phyloP scores from a whole-genome alignment of 2,888 invertebrate genomes.

The Leptinotarsa haldemani region DNA sequence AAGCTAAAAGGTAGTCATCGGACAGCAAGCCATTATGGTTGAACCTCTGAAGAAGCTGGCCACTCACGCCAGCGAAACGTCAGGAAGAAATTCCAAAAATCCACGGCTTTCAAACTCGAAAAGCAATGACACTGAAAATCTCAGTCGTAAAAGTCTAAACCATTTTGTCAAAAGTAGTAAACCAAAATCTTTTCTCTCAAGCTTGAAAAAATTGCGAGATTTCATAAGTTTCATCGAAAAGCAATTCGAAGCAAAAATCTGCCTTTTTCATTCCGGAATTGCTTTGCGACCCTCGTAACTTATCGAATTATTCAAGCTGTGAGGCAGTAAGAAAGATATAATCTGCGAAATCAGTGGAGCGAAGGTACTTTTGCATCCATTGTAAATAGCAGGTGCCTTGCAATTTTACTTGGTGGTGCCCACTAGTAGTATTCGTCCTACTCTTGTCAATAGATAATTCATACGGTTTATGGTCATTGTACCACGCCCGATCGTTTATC shows the following conservation, averaged over 20 bases:
- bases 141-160: too few relatives aligned
- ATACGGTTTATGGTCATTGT: conserved; percentile 54
- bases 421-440: conserved; percentile 56
- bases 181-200: too few relatives aligned
- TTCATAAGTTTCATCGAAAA: too few relatives aligned
- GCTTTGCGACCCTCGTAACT: not conserved
- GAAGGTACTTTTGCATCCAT: conserved; percentile 33
- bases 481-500: conserved; percentile 54
- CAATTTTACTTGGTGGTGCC: conserved; percentile 45
- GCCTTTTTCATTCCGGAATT: not conserved
- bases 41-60: too few relatives aligned
- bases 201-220: too few relatives aligned
- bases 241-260: not conserved
- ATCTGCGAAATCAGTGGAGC: conserved; percentile 44
- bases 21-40: too few relatives aligned
- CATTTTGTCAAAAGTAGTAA: too few relatives aligned
- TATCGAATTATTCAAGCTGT: not conserved
- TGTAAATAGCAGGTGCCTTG: conserved; percentile 43
- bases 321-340: conserved; percentile 23
- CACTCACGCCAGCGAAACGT: too few relatives aligned
- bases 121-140: too few relatives aligned
- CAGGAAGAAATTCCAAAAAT: too few relatives aligned
- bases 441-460: conserved; percentile 59
- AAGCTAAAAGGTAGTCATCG: too few relatives aligned
- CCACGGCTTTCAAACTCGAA: too few relatives aligned